Evolutionary conservation across 1,140 invertebrate species (phyloP).

Genomic region (Brachionus asplanchnoidis): DNA sequence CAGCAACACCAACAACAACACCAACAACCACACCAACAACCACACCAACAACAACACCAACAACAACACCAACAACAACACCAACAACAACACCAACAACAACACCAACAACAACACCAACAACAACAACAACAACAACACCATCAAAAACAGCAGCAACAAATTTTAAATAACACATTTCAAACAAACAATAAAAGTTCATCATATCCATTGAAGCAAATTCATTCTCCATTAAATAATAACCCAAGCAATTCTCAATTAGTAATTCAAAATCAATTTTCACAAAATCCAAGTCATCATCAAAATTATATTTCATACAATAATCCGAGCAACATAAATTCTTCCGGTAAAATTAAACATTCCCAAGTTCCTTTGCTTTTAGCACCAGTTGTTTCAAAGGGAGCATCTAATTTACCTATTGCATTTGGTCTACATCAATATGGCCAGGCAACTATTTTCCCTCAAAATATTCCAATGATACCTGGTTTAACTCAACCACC

Average conservation of each 20-base stretch:
- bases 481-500: not conserved
- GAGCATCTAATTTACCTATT: not conserved
- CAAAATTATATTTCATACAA: not conserved
- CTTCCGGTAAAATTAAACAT: not conserved
- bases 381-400: constrained; percentile 7
- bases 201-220: not conserved
- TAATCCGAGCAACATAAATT: too few species aligned
- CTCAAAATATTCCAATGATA: not conserved
- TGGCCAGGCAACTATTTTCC: not conserved
- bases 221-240: not conserved
- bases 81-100: too few species aligned
- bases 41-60: too few species aligned
- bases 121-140: too few species aligned
- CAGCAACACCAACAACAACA: not conserved
- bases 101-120: too few species aligned
- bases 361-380: not conserved
- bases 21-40: too few species aligned
- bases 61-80: too few species aligned
- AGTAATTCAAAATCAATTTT: not conserved
- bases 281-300: not conserved
- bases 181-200: not conserved
- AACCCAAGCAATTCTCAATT: not conserved
- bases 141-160: not conserved
- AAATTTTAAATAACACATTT: not conserved
- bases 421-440: not conserved